A percentile compares a stretch with the other conserved stretches of the same genome.
These are phyloP conservation scores for Platyrinchus mystaceus DNA, from an alignment of 2,797 vertebrate species.

Conservation along the genomic window DNA sequence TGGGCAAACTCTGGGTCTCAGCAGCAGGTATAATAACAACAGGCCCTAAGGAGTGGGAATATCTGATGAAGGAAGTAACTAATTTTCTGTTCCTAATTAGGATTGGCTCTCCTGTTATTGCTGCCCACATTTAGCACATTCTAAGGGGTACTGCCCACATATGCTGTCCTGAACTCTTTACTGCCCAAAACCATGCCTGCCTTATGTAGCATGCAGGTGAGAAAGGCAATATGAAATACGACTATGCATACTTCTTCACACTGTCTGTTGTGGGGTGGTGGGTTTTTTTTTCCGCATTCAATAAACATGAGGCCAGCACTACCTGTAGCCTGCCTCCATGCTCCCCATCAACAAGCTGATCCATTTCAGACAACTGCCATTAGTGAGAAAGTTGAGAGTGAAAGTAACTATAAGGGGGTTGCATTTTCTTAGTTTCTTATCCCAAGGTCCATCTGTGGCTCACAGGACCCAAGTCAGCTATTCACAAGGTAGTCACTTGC, in stretches of 20 bases:
- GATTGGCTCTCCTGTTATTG: background rate
- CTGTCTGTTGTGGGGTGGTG: background rate
- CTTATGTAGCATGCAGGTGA: background rate
- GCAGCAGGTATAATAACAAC: background rate
- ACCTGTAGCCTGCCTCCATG: background rate
- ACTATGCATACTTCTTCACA: background rate
- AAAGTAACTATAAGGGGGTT: background rate
- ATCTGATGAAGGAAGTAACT: background rate
- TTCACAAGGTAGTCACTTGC: fast-evolving
- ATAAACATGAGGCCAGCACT: background rate
- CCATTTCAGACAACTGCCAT: background rate
- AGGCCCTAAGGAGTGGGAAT: background rate
- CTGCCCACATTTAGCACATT: background rate
- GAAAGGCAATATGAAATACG: background rate
- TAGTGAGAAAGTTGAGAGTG: background rate
- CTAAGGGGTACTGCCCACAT: background rate
- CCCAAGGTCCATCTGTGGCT: fast-evolving
- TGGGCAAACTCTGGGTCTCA: background rate
- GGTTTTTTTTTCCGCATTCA: background rate
- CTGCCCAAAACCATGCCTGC: background rate
- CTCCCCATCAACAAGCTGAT: background rate
- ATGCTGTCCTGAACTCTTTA: background rate
- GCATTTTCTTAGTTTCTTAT: background rate
- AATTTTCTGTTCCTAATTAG: background rate
- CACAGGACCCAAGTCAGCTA: background rate